phyloP scores from a whole-genome alignment of 2,797 vertebrate genomes.

The Coreius guichenoti region DNA sequence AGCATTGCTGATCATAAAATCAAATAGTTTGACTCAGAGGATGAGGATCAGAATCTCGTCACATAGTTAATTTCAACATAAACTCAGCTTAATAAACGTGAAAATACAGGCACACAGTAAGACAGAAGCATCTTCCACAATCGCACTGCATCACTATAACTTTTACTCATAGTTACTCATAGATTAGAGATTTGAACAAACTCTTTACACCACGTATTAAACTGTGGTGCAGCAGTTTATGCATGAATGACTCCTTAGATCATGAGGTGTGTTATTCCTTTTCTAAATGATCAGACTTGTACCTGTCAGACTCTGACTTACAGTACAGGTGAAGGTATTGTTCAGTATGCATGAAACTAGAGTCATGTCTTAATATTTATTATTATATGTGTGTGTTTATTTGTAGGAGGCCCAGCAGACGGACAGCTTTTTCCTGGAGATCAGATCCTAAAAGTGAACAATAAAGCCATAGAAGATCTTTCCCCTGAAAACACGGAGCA shows the following conservation, averaged over 20 bases:
- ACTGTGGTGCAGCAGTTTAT: too few species aligned
- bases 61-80: too few species aligned
- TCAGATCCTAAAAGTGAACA: constrained; percentile 90
- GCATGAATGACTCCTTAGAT: background rate
- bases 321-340: background rate
- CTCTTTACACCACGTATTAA: too few species aligned
- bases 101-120: background rate
- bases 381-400: constrained; percentile 52
- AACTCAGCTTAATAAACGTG: background rate
- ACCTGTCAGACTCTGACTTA: background rate
- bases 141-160: too few species aligned
- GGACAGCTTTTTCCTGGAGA: constrained; percentile 86
- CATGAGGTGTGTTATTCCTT: background rate
- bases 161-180: background rate
- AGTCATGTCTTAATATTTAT: background rate
- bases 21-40: background rate
- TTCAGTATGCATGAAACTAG: background rate
- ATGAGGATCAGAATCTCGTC: background rate
- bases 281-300: background rate
- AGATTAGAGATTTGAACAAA: background rate
- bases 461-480: constrained; percentile 79
- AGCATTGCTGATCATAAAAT: background rate
- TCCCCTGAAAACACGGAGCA: constrained; percentile 81
- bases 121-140: background rate
- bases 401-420: constrained; percentile 81